Percentiles rank a stretch among this genome's conserved stretches.
Conservation (phyloP, 2,113 vertebrate species). For the Anguilla japonica region DNA sequence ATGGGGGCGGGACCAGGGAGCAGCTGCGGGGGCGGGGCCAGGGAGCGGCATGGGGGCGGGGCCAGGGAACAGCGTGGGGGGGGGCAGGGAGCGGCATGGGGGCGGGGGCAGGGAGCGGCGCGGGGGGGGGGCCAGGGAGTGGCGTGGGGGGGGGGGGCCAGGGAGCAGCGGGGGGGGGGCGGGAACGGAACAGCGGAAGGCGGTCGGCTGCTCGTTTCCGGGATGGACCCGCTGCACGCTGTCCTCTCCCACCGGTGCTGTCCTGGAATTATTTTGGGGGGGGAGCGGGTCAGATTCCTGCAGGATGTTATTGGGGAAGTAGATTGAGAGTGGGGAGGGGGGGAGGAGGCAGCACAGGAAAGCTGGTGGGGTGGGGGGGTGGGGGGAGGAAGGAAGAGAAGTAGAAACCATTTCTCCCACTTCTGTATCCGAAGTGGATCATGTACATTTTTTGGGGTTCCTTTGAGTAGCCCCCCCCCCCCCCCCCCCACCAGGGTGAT, state of each 20-base stretch:
- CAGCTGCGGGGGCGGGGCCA: too few relatives aligned
- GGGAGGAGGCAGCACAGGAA: background rate
- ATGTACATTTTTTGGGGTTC: too few relatives aligned
- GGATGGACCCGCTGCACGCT: constrained; percentile 9
- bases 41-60: too few relatives aligned
- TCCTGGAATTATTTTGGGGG: background rate
- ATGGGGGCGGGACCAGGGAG: background rate
- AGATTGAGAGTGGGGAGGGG: background rate
- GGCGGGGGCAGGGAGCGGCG: too few relatives aligned
- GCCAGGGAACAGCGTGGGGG: too few relatives aligned
- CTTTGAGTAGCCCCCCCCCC: too few relatives aligned
- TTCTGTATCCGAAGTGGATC: too few relatives aligned
- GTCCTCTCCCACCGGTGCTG: background rate
- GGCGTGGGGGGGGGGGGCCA: too few relatives aligned
- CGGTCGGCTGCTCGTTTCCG: background rate
- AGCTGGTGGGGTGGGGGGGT: background rate
- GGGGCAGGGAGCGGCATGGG: too few relatives aligned
- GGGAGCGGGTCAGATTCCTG: background rate
- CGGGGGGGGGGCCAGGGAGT: too few relatives aligned
- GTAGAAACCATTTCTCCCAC: too few relatives aligned
- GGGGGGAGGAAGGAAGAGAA: background rate
- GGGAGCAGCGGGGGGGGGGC: background rate
- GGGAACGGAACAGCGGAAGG: background rate
- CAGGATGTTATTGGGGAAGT: constrained; percentile 10
- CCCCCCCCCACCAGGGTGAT: too few relatives aligned